A percentile compares a stretch with the other conserved stretches of the same genome.
phyloP scores from a whole-genome alignment of 2,797 vertebrate species.

The Myotis pilosus region DNA sequence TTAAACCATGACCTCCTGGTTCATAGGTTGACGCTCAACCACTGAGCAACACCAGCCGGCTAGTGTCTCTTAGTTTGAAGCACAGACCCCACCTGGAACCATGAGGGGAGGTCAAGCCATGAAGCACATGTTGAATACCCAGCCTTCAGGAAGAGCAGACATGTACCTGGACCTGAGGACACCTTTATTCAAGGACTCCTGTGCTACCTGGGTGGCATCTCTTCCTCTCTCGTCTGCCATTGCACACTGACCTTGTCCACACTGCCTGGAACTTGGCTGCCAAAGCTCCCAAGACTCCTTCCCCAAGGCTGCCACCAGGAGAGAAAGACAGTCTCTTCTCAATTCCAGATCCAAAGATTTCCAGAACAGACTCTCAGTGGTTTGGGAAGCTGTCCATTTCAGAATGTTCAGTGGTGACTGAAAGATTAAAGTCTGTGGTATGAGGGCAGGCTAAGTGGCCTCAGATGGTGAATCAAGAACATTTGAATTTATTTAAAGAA shows the following conservation, averaged over 20 bases:
- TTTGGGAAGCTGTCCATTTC: background rate
- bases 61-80: background rate
- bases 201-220: background rate
- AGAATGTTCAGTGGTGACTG: background rate
- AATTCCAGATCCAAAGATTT: background rate
- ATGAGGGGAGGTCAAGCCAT: accelerated
- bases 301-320: background rate
- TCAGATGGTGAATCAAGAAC: too few species aligned
- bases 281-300: background rate
- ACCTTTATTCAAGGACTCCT: background rate
- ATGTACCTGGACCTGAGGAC: background rate
- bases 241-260: background rate
- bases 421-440: background rate
- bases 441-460: too few species aligned
- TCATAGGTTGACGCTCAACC: too few species aligned
- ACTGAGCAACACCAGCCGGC: too few species aligned
- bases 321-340: background rate
- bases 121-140: background rate
- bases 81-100: background rate
- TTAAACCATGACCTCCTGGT: too few species aligned
- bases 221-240: background rate
- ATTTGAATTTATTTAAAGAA: too few species aligned
- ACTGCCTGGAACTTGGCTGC: background rate
- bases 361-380: background rate
- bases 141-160: background rate